A percentile compares a stretch with the other conserved stretches of the same genome.
Evolutionary conservation across 2,113 vertebrate genomes (phyloP).

Genomic region (Silurus glanis): DNA sequence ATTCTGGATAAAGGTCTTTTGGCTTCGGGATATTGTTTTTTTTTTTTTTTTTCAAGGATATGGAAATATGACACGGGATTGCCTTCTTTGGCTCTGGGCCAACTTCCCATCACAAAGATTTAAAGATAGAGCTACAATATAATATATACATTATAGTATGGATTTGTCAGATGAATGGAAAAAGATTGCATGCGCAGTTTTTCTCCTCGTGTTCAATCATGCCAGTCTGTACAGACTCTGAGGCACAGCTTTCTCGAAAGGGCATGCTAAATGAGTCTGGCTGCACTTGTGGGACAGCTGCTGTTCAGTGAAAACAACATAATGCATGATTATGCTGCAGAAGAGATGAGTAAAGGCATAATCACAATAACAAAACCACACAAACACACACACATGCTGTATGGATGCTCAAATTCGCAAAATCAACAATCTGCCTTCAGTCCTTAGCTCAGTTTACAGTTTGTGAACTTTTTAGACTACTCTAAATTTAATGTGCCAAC

Average conservation of each 20-base stretch:
- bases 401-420: neutral
- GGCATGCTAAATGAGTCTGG: constrained; percentile 10
- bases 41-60: neutral
- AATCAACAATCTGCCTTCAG: neutral
- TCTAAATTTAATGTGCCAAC: neutral
- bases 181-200: neutral
- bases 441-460: neutral
- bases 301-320: constrained; percentile 2
- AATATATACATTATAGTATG: neutral
- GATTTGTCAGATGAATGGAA: constrained; percentile 23
- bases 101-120: constrained; percentile 18
- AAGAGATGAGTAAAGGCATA: constrained; percentile 37
- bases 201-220: neutral
- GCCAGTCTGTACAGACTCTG: neutral
- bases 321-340: constrained; percentile 23
- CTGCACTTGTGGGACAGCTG: constrained; percentile 26
- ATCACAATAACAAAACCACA: constrained; percentile 51
- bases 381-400: neutral
- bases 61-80: neutral
- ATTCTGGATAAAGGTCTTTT: constrained; percentile 6
- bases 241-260: constrained; percentile 7
- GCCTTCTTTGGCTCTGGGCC: constrained; percentile 6
- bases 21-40: neutral
- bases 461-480: neutral
- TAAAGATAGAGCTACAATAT: neutral